phyloP scores from a whole-genome alignment of 1,140 invertebrate genomes.

The Asobara japonica region DNA sequence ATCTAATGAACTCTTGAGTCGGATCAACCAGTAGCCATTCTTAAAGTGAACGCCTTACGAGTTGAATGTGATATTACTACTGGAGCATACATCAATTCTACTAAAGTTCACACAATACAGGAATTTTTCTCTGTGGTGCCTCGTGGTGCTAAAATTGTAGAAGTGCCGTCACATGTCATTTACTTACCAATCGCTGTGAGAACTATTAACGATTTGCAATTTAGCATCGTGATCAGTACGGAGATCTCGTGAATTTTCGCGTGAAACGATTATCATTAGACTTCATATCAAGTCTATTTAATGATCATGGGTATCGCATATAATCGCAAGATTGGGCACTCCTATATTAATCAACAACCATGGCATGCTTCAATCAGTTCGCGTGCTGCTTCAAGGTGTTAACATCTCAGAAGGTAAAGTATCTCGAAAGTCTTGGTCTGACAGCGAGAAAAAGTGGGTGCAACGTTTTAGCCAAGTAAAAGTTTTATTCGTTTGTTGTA shows the following conservation, averaged over 20 bases:
- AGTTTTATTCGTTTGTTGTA: conserved; percentile 2
- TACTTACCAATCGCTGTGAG: not conserved
- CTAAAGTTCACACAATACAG: not conserved
- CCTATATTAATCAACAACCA: too few species aligned
- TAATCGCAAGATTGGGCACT: too few species aligned
- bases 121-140: not conserved
- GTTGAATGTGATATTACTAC: not conserved
- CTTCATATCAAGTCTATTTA: too few species aligned
- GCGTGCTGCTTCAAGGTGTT: conserved; percentile 19
- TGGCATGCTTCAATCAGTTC: not conserved
- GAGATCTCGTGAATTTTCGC: too few species aligned
- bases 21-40: not conserved
- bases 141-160: not conserved
- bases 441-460: not conserved
- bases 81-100: not conserved
- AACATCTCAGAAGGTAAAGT: conserved; percentile 35
- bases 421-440: conserved; percentile 38
- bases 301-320: too few species aligned
- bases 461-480: not conserved
- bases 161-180: not conserved
- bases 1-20: not conserved
- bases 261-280: too few species aligned
- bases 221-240: not conserved
- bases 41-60: too few species aligned
- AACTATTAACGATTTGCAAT: not conserved